phyloP scores from a whole-genome alignment of 1,140 invertebrate species.

The Solenopsis fugax region DNA sequence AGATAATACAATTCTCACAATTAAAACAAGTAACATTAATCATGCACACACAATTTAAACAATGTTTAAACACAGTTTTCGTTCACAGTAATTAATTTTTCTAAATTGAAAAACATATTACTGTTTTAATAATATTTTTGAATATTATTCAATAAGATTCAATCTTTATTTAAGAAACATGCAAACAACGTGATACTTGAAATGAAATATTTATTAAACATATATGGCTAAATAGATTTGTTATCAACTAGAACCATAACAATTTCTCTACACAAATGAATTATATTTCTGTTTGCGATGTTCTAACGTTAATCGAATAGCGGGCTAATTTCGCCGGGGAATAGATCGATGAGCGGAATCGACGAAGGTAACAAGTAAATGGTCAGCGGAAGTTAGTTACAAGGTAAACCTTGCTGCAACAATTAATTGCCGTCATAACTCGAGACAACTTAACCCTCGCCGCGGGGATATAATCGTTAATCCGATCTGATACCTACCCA shows the following conservation, averaged over 20 bases:
- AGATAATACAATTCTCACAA: not conserved
- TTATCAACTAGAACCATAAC: not conserved
- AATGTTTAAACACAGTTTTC: too few relatives aligned
- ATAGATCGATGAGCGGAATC: slow-evolving; percentile 3
- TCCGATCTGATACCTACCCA: not conserved
- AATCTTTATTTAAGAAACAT: not conserved
- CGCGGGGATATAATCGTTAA: slow-evolving; percentile 21
- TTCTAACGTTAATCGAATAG: slow-evolving; percentile 55
- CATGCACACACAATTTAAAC: not conserved
- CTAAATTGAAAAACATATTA: not conserved
- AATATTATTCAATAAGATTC: not conserved
- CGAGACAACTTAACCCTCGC: slow-evolving; percentile 38
- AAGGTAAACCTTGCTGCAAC: slow-evolving; percentile 40
- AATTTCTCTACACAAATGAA: not conserved
- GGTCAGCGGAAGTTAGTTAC: slow-evolving; percentile 52
- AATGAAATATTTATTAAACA: not conserved
- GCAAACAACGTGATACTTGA: not conserved
- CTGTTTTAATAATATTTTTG: not conserved
- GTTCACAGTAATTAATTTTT: too few relatives aligned
- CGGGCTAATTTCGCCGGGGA: slow-evolving; percentile 48
- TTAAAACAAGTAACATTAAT: slow-evolving; percentile 13
- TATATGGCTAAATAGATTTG: slow-evolving; percentile 38
- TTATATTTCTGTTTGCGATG: slow-evolving; percentile 19
- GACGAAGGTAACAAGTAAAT: slow-evolving; percentile 59
- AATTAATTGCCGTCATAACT: slow-evolving; percentile 60